Evolutionary conservation across 1,140 invertebrate genomes (phyloP).

Genomic region (Trinorchestia longiramus): DNA sequence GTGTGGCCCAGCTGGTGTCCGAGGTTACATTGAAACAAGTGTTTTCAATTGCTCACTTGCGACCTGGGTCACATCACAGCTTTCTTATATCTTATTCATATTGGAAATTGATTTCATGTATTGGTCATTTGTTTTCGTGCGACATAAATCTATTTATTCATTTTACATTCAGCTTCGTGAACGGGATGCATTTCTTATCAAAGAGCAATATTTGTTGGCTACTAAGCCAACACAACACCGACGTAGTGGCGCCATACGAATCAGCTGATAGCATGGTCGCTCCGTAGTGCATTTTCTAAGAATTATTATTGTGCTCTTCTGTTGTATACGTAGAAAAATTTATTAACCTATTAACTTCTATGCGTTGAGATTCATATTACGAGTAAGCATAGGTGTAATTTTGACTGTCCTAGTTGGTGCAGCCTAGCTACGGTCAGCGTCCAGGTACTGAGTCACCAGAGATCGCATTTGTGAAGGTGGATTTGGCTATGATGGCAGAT

Average conservation of each 20-base stretch:
- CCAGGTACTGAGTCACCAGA: background rate
- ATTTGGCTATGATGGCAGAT: background rate
- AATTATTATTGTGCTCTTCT: background rate
- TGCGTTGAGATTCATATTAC: background rate
- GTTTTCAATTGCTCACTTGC: background rate
- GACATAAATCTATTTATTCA: background rate
- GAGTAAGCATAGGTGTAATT: background rate
- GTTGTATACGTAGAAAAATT: background rate
- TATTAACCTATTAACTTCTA: background rate
- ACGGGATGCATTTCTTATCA: background rate
- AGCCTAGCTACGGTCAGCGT: background rate
- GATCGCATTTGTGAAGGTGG: background rate
- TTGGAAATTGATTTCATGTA: background rate
- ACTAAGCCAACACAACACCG: background rate
- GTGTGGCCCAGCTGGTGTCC: background rate
- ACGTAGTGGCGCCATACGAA: background rate
- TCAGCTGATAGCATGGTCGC: background rate
- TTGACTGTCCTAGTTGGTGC: background rate
- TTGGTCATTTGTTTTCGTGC: background rate
- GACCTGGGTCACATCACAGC: background rate
- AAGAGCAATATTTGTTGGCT: background rate
- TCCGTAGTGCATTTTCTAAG: background rate
- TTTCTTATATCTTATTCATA: background rate
- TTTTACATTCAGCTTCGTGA: background rate
- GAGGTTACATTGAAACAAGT: background rate